Base-by-base conservation (phyloP, 1,140 invertebrate genomes). In the Platyscapa corneri region DNA sequence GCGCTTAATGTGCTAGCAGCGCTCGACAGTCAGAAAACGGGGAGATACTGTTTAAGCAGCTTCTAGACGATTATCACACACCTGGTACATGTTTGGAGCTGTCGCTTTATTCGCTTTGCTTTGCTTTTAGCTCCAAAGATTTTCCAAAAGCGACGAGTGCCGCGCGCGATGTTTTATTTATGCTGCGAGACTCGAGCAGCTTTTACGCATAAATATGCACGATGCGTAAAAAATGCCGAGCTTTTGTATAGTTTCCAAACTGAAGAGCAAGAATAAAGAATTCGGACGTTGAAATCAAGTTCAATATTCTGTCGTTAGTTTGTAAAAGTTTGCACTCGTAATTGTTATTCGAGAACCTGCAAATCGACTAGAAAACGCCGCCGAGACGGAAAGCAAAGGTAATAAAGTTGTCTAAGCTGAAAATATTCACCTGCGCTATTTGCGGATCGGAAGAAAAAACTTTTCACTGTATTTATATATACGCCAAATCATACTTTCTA, bases 1-100 rank as follows among this genome's bases (percentile, higher is more conserved):
- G 91, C 89, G 90, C 89, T 92, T 91, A 92, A 12, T 12, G 80
- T 72, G 49, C 84, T 60, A n/a, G 23, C 64, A n/a, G 23, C 34
- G 14, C 32, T 70, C 56, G 60, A 76, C 27, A 64, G 42, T 14
- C 39, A 37, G 46, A 56, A 30, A 60, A 32, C 49, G 27, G 37
- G 34, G 23, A 78, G 76, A 23, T 32, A 39, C 56, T 80, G 56
- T 64, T 80, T 65, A 30, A 34, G 56, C 8, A 56, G 34, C 60
- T 80, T 65, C 56, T 80, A 56, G 1, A 20, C 12, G 34, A 53
- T 49, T 80, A 39, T 65, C 65, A 80, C 64, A 65, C 27, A 37
- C 77, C 77, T 79, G 53, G 56, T 64, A 79, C 77, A 39, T 64
- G 32, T 65, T 64, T 37, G n/a, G 32, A 10, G 37, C 34, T 79